Evolutionary conservation across 2,888 invertebrate genomes (phyloP).

Genomic region (Xestoiulus laeticollis): DNA sequence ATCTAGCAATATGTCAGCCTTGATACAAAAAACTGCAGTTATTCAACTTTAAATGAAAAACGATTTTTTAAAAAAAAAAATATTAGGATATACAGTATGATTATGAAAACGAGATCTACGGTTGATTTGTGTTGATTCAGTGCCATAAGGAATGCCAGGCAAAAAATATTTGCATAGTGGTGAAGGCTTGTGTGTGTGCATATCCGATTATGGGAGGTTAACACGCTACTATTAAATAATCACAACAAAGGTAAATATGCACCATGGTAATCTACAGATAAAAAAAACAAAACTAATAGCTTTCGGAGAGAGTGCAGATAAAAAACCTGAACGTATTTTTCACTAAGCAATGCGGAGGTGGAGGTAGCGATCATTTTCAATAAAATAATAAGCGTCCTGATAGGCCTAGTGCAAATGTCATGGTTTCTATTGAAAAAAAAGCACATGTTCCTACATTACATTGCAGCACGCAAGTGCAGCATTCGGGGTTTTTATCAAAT

Average conservation of each 20-base stretch:
- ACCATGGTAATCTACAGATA: neutral
- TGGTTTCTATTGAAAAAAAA: neutral
- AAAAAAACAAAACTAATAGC: slow-evolving; percentile 34
- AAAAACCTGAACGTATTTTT: neutral
- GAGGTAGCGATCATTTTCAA: slow-evolving; percentile 23
- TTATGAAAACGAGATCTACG: neutral
- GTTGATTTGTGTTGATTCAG: neutral
- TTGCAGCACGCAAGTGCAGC: neutral
- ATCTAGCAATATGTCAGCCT: neutral
- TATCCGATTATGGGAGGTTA: slow-evolving; percentile 14
- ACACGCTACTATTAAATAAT: slow-evolving; percentile 38
- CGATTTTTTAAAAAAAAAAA: neutral
- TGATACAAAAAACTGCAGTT: neutral
- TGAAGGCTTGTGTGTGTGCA: neutral
- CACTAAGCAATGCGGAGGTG: neutral
- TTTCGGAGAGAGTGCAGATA: slow-evolving; percentile 4
- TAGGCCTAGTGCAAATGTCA: neutral
- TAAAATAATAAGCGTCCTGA: neutral
- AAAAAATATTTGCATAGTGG: neutral
- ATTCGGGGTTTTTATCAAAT: neutral
- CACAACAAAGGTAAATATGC: slow-evolving; percentile 1
- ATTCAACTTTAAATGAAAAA: neutral
- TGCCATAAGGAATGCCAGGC: neutral
- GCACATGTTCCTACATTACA: neutral
- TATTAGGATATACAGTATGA: neutral